Percentiles rank a stretch among this genome's conserved stretches.
Evolutionary conservation across 1,140 invertebrate species (phyloP).

Genomic region (Dreissena rostriformis): DNA sequence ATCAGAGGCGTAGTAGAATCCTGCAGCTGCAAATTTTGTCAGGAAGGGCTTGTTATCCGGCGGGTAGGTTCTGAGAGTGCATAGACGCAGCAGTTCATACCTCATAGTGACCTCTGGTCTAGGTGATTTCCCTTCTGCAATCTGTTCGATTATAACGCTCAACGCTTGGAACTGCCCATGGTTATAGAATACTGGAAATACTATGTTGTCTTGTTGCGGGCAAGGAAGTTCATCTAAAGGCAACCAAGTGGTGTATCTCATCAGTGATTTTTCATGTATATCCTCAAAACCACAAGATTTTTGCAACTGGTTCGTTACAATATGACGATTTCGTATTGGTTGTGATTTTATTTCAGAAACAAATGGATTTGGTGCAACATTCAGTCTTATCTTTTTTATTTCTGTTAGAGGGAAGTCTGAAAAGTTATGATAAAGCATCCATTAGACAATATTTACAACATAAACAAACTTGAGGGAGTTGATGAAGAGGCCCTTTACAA

Average conservation of each 20-base stretch:
- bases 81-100: slow-evolving; percentile 44
- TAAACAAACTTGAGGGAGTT: no score
- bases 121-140: slow-evolving; percentile 12
- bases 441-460: no score
- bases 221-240: slow-evolving; percentile 15
- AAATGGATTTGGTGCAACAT: no score
- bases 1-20: slow-evolving; percentile 45
- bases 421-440: no score
- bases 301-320: no score
- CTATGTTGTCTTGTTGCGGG: neutral
- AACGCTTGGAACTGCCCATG: slow-evolving; percentile 7
- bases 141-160: slow-evolving; percentile 4
- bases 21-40: slow-evolving; percentile 33
- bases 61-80: slow-evolving; percentile 39
- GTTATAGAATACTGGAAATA: neutral
- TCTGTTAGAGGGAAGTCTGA: no score
- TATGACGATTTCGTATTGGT: no score
- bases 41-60: slow-evolving; percentile 35
- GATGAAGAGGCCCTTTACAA: no score
- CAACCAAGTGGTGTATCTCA: slow-evolving; percentile 25
- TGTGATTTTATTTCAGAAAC: no score
- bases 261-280: no score
- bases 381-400: no score
- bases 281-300: no score
- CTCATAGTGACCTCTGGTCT: slow-evolving; percentile 35